These are phyloP conservation scores for Brachylomia viminalis DNA, from an alignment of 2,888 invertebrate genomes.

Conservation along the genomic window DNA sequence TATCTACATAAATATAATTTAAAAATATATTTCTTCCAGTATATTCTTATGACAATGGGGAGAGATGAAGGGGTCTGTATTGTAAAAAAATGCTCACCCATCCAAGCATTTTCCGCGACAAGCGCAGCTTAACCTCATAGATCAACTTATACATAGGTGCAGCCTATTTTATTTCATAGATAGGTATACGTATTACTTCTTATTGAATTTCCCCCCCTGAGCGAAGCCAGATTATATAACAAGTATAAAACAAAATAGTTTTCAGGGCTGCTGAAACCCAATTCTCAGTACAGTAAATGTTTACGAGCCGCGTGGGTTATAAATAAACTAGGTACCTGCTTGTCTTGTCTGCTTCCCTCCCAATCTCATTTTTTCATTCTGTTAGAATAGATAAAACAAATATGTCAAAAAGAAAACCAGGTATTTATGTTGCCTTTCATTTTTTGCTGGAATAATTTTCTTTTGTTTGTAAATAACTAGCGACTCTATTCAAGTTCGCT, in stretches of 20 bases:
- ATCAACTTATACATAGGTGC: not conserved
- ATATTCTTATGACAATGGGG: not conserved
- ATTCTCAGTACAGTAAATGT: constrained; percentile 56
- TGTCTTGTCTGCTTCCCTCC: constrained; percentile 43
- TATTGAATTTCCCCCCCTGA: constrained; percentile 16
- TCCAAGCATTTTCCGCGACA: not conserved
- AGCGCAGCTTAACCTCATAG: not conserved
- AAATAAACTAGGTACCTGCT: constrained; percentile 57
- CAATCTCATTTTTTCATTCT: constrained; percentile 60
- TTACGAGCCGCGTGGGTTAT: constrained; percentile 59
- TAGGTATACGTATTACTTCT: not conserved
- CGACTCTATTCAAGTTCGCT: not conserved
- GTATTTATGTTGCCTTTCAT: not conserved
- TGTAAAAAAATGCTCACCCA: constrained; percentile 4
- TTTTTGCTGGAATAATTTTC: constrained; percentile 5
- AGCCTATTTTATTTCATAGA: not conserved
- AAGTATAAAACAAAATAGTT: constrained; percentile 54
- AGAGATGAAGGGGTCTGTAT: not conserved
- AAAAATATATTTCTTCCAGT: too few relatives aligned
- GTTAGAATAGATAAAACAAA: constrained; percentile 40
- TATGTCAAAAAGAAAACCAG: constrained; percentile 20
- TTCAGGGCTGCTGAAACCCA: constrained; percentile 48
- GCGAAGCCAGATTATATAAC: constrained; percentile 5
- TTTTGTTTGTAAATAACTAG: constrained; percentile 12
- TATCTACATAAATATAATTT: too few relatives aligned